A percentile compares a stretch with the other conserved stretches of the same genome.
These are phyloP conservation scores for Bembecia ichneumoniformis DNA, from an alignment of 2,888 invertebrate genomes.

Conservation along the genomic window DNA sequence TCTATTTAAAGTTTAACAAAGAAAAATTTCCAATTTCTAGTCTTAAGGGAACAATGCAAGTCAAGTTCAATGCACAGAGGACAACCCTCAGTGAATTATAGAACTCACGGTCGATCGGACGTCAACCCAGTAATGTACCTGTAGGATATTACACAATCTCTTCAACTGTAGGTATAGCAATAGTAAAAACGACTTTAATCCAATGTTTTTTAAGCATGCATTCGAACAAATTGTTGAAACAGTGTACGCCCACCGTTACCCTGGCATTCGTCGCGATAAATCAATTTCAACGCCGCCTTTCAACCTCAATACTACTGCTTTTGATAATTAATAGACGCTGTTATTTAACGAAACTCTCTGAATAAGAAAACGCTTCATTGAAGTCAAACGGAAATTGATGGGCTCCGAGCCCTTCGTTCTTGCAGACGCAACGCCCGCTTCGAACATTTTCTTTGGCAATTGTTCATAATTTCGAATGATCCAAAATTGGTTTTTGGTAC, in stretches of 20 bases:
- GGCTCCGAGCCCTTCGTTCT: constrained; percentile 24
- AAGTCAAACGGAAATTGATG: constrained; percentile 54
- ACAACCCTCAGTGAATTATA: too few species aligned
- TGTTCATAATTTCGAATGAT: too few species aligned
- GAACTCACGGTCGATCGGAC: too few species aligned
- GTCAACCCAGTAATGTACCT: too few species aligned
- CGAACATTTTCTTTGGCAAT: not conserved
- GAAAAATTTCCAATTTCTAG: too few species aligned
- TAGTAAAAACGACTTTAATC: not conserved
- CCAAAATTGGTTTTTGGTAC: constrained; percentile 20
- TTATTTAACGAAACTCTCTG: constrained; percentile 50
- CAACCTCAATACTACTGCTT: constrained; percentile 37
- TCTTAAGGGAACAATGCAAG: too few species aligned
- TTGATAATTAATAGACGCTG: constrained; percentile 56
- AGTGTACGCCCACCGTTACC: constrained; percentile 15
- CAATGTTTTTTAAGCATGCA: not conserved
- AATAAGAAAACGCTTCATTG: constrained; percentile 52
- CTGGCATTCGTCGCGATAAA: constrained; percentile 29
- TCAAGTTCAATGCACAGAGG: too few species aligned
- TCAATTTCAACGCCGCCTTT: constrained; percentile 37
- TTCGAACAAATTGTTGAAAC: not conserved
- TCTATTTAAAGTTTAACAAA: too few species aligned
- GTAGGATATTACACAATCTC: too few species aligned
- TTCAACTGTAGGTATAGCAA: too few species aligned
- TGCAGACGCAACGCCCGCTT: not conserved